These are phyloP conservation scores for Rafetus swinhoei DNA, from an alignment of 2,113 vertebrate genomes.

Conservation along the genomic window DNA sequence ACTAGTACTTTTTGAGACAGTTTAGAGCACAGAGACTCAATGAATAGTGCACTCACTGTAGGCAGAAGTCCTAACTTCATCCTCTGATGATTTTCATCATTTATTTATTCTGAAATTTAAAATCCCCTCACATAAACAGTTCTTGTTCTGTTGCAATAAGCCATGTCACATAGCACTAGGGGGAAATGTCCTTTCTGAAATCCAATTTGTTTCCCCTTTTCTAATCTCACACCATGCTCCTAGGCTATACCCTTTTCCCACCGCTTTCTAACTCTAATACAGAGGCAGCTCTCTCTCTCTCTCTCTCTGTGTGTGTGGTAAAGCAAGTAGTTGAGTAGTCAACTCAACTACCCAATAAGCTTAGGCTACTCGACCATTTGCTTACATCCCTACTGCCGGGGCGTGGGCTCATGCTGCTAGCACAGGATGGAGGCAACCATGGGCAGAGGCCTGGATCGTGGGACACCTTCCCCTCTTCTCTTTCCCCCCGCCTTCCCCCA, in stretches of 20 bases:
- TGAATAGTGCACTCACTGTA: neutral
- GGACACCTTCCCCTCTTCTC: too few species aligned
- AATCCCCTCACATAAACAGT: neutral
- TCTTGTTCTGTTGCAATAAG: neutral
- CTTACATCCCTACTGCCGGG: too few species aligned
- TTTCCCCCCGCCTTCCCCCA: too few species aligned
- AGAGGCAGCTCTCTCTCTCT: too few species aligned
- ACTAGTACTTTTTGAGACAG: neutral
- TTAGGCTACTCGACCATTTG: too few species aligned
- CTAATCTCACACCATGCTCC: fast-evolving
- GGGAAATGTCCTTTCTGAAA: neutral
- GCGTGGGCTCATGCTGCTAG: too few species aligned
- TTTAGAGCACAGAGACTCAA: neutral
- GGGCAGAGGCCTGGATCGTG: too few species aligned
- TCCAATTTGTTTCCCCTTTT: neutral
- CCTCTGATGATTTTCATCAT: neutral
- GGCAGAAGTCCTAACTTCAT: fast-evolving
- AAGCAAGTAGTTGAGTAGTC: too few species aligned
- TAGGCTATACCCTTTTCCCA: fast-evolving
- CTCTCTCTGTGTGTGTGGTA: too few species aligned
- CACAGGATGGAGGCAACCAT: too few species aligned
- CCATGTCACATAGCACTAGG: neutral
- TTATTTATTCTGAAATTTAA: neutral
- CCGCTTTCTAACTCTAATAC: too few species aligned
- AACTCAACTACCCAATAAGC: too few species aligned